A percentile compares a stretch with the other conserved stretches of the same genome.
These are phyloP conservation scores for Clinocottus analis DNA, from an alignment of 2,113 vertebrate species.

Conservation along the genomic window DNA sequence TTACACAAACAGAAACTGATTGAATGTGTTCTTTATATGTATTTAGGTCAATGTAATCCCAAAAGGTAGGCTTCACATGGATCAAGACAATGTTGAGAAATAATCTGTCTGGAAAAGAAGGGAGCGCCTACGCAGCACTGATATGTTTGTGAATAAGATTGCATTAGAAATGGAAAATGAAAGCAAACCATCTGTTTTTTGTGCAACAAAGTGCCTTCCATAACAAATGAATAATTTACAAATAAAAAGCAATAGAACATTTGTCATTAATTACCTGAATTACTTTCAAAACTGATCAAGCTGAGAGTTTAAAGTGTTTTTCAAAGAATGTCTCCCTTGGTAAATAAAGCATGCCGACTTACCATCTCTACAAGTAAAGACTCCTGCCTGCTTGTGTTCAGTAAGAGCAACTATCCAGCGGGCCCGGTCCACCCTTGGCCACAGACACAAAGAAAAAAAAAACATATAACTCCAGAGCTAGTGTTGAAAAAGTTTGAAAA, in stretches of 20 bases:
- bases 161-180: constrained; percentile 10
- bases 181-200: constrained; percentile 1
- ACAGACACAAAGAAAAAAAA: constrained; percentile 17
- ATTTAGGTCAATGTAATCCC: not conserved
- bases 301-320: not conserved
- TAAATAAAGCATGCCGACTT: constrained; percentile 30
- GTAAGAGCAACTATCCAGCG: constrained; percentile 90
- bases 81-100: not conserved
- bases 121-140: not conserved
- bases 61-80: not conserved
- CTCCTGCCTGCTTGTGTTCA: constrained; percentile 72
- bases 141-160: not conserved
- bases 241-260: not conserved
- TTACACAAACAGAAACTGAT: not conserved
- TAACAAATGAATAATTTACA: not conserved
- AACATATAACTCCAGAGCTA: not conserved
- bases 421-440: constrained; percentile 88
- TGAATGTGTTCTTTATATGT: not conserved
- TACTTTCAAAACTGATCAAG: not conserved
- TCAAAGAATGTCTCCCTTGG: not conserved
- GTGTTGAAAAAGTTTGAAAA: not conserved
- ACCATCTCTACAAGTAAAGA: constrained; percentile 84
- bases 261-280: not conserved
- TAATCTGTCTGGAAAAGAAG: not conserved
- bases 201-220: not conserved